Base-by-base conservation (phyloP, 2,888 invertebrate species). In the Melolontha melolontha region DNA sequence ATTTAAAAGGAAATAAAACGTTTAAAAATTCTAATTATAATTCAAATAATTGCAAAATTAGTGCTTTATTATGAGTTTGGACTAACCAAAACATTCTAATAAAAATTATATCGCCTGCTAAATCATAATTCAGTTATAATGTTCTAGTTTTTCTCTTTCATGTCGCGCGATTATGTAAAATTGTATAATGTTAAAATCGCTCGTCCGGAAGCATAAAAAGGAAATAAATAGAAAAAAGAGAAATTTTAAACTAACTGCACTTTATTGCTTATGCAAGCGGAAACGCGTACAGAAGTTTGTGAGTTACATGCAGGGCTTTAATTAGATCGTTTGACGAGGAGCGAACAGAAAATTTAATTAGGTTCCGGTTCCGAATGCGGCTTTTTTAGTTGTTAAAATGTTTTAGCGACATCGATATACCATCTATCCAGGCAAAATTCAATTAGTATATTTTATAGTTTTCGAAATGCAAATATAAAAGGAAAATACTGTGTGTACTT, bases 161-260 rank as follows among this genome's bases (percentile, higher is more conserved):
- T 6, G 29, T 6, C 29, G 29, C 6, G 29, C 29, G 6, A 29
- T 8, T 6, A 34, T 34, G 7, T 34, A 34, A 34, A 34, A 34
- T 34, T 34, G 34, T 34, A 34, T 34, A 34, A 34, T 34, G 34
- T 34, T 34, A 8, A 34, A 34, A 34, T 34, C 6, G 34, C 34
- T 34, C 75, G 73, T 76, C 67, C 75, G 17, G 17, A 40, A 17
- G 40, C 14, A 14, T 27, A 7, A 54, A 44, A 27, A 16, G n/a
- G 42, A 34, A 34, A 34, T 41, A 57, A 57, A 27, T 11, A 22
- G 55, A 17, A 17, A 42, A 42, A 55, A 42, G 17, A 14, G n/a
- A 41, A 40, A 55, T 14, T 55, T 42, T 40, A 12, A 55, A 42
- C 55, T 17, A n/a, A 55, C 44, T 62, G 59, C 47, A 62, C 42